Base-by-base conservation (phyloP, 64 coral and sea anemone species). In the Anthopleura sola region DNA sequence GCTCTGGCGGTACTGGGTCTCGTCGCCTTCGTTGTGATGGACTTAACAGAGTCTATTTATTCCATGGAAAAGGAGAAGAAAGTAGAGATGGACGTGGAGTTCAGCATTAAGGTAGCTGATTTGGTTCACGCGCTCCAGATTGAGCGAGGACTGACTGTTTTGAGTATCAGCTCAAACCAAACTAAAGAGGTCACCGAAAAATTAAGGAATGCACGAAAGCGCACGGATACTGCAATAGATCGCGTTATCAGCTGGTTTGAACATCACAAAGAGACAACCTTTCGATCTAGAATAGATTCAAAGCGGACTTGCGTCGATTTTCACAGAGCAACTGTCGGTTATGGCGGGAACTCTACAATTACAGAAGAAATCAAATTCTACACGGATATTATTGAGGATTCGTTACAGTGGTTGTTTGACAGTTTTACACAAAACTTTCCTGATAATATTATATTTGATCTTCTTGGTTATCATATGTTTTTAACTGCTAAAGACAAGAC, bases 61-160 rank as follows among this genome's bases (percentile, higher is more conserved):
- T 33, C 82, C 6, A 83, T 57, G 49, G 18, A 20, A 17, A 83
- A 3, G 2, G 82, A 83, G 32, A 55, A 37, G 58, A 37, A 23
- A 2, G 34, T 83, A 7, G 23, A 83, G 34, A 11, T 3, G 1
- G 82, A 36, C 31, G 55, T 83, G 12, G 47, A 36, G 5, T 8
- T 85, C 13, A 89, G 85, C 20, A 87, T 87, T 14, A 26, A 89
- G 14, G 75, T 97, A 26, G 94, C 94, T 14, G 58, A 78, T 10
- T 51, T 97, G 33, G 81, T 97, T 38, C 94, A 93, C 57, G 85
- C 17, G 17, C 28, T 97, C 31, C 94, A 97, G 57, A 88, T 93
- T 26, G 90, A 97, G 56, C 86, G 94, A 46, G 94, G 90, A 2
- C 76, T 83, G 24, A 90, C 87, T 6, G 87, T 93, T 16, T 38